phyloP scores from a whole-genome alignment of 1,140 invertebrate genomes.

The Drosophila grimshawi region DNA sequence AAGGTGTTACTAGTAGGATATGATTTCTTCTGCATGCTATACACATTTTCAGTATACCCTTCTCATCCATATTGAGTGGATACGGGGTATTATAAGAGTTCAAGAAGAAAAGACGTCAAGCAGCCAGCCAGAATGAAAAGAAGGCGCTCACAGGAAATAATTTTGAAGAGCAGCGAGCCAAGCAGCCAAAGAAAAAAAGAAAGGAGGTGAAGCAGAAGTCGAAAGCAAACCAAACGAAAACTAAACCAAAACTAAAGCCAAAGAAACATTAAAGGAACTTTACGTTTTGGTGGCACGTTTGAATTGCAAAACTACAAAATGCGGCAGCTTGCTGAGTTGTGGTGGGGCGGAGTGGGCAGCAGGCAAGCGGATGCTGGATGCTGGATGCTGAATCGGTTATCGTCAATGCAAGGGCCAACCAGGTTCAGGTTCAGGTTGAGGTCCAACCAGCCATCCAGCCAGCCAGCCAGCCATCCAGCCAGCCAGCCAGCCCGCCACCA shows the following conservation, averaged over 20 bases:
- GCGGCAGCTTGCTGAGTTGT: background rate
- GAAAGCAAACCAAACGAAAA: slow-evolving; percentile 19
- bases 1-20: too few species aligned
- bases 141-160: slow-evolving; percentile 53
- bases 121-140: slow-evolving; percentile 19
- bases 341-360: background rate
- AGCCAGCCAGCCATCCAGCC: too few species aligned
- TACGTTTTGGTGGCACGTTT: slow-evolving; percentile 53
- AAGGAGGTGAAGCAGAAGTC: background rate
- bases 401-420: slow-evolving; percentile 42
- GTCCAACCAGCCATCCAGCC: background rate
- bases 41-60: too few species aligned
- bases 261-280: slow-evolving; percentile 46
- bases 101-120: too few species aligned
- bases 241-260: slow-evolving; percentile 35
- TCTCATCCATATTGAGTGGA: too few species aligned
- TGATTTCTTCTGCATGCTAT: too few species aligned
- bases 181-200: slow-evolving; percentile 6
- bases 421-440: slow-evolving; percentile 34
- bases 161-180: slow-evolving; percentile 33
- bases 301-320: slow-evolving; percentile 42
- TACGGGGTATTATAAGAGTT: too few species aligned
- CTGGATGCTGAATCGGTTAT: slow-evolving; percentile 36
- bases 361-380: slow-evolving; percentile 1
- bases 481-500: background rate